These are phyloP conservation scores for Aleadryas rufinucha DNA, from an alignment of 2,113 vertebrate genomes.

Conservation along the genomic window DNA sequence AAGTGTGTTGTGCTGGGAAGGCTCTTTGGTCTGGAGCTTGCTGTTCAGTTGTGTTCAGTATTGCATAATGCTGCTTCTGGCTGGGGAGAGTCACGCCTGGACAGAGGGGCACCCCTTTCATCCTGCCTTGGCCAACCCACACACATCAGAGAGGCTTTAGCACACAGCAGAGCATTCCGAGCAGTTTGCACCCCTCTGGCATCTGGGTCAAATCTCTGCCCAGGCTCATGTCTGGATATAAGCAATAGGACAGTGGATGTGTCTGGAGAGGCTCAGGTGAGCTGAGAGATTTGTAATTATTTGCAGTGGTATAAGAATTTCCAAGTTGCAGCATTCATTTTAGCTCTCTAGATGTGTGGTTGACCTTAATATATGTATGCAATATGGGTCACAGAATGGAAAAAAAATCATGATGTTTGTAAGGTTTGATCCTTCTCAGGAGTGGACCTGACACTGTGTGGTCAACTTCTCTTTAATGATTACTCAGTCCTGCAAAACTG, in stretches of 20 bases:
- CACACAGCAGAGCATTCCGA: fast-evolving
- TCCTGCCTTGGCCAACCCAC: background rate
- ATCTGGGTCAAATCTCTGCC: background rate
- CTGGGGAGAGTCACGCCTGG: background rate
- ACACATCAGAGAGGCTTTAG: background rate
- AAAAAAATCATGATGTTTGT: background rate
- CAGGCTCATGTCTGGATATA: background rate
- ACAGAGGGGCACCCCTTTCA: background rate
- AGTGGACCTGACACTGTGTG: background rate
- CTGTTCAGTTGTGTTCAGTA: background rate
- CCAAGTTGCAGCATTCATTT: background rate
- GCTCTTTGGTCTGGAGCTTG: background rate
- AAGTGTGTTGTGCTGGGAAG: background rate
- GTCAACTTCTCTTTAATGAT: background rate
- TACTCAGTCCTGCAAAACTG: background rate
- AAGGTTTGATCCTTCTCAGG: background rate
- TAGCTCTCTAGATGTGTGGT: background rate
- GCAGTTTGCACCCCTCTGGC: background rate
- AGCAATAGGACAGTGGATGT: background rate
- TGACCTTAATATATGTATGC: background rate
- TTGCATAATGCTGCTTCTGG: background rate
- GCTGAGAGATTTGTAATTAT: background rate
- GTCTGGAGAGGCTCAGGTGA: background rate
- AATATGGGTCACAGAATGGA: background rate
- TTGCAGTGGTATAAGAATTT: background rate